Conservation (phyloP, 1,140 invertebrate genomes). For the Aphelenchoides fujianensis region DNA sequence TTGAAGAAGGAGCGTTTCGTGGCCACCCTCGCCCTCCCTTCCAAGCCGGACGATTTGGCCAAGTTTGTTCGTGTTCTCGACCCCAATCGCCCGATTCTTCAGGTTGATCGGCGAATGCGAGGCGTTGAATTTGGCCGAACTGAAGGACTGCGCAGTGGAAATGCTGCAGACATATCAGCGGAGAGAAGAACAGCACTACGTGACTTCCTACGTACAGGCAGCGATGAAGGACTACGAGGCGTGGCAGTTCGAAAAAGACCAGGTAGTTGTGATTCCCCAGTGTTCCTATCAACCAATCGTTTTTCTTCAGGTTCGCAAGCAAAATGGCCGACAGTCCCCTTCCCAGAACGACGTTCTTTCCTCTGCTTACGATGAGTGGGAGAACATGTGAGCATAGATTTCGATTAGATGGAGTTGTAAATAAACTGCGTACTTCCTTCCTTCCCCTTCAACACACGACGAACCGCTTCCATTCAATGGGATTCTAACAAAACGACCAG, state of each 20-base stretch:
- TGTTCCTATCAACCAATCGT: not conserved
- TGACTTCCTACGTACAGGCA: conserved; percentile 57
- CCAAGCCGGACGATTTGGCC: conserved; percentile 60
- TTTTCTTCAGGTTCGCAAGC: too few species aligned
- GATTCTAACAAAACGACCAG: too few species aligned
- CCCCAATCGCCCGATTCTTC: conserved; percentile 4
- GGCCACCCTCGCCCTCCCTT: conserved; percentile 54
- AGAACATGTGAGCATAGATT: conserved; percentile 21
- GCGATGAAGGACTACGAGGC: conserved; percentile 56
- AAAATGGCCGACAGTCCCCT: too few species aligned
- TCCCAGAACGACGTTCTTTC: conserved; percentile 17
- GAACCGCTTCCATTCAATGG: too few species aligned
- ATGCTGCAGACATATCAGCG: conserved; percentile 58
- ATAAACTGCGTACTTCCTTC: too few species aligned
- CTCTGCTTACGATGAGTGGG: conserved; percentile 30
- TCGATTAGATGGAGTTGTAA: too few species aligned
- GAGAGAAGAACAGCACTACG: conserved; percentile 60
- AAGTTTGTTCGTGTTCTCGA: conserved; percentile 36
- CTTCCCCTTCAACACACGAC: too few species aligned
- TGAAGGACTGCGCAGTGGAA: conserved; percentile 58
- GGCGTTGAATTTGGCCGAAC: conserved; percentile 55
- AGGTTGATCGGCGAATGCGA: conserved; percentile 61
- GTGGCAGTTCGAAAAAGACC: conserved; percentile 60
- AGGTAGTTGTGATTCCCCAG: conserved; percentile 40
- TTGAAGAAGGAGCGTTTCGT: conserved; percentile 61